Evolutionary conservation across 2,113 vertebrate species (phyloP).

Genomic region (Syngnathus scovelli): DNA sequence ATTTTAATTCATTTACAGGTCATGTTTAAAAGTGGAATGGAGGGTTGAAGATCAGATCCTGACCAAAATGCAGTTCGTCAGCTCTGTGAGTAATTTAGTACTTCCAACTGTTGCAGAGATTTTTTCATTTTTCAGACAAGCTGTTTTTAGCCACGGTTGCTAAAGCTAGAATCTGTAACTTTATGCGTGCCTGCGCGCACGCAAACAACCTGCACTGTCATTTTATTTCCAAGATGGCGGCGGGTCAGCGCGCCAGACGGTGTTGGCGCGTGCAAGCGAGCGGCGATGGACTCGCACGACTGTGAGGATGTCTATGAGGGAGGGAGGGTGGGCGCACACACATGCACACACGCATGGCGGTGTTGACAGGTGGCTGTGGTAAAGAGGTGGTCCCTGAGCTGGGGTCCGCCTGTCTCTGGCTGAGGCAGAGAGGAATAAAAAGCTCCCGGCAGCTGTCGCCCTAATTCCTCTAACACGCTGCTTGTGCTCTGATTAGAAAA

Average conservation of each 20-base stretch:
- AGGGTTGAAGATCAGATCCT: background rate
- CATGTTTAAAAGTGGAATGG: background rate
- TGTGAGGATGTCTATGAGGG: slow-evolving; percentile 28
- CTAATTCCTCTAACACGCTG: slow-evolving; percentile 93
- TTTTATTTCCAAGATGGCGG: slow-evolving; percentile 55
- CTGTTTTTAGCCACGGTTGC: no score
- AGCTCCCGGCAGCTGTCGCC: slow-evolving; percentile 87
- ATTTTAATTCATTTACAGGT: slow-evolving; percentile 2
- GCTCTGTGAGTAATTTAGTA: background rate
- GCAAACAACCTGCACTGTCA: slow-evolving; percentile 56
- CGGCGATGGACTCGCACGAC: slow-evolving; percentile 30
- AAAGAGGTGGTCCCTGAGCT: slow-evolving; percentile 71
- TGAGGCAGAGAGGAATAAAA: slow-evolving; percentile 70
- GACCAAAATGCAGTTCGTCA: background rate
- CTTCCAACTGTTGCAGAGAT: background rate
- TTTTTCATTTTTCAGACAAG: no score
- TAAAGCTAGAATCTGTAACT: no score
- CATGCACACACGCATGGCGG: slow-evolving; percentile 22
- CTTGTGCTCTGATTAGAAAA: slow-evolving; percentile 97
- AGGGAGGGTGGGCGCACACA: slow-evolving; percentile 17
- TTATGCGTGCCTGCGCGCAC: slow-evolving; percentile 20
- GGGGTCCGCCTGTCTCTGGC: slow-evolving; percentile 68
- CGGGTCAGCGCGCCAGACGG: slow-evolving; percentile 58
- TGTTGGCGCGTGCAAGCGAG: slow-evolving; percentile 44
- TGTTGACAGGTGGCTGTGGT: slow-evolving; percentile 69